Evolutionary conservation across 2,113 vertebrate species (phyloP).

Genomic region (Glaucidium brasilianum): DNA sequence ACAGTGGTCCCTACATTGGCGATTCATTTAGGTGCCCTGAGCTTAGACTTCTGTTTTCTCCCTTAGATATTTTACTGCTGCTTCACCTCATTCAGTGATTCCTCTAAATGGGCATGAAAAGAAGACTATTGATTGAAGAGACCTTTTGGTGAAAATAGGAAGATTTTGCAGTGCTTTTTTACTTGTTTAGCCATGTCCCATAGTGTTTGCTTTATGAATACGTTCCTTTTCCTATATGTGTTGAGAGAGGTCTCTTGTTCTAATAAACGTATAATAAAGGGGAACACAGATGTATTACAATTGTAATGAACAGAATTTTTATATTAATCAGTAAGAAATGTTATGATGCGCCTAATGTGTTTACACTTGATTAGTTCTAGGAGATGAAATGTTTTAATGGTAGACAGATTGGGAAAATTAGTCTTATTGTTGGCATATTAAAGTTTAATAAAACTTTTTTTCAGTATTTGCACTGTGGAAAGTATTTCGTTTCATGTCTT

Average conservation of each 20-base stretch:
- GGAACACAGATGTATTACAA: background rate
- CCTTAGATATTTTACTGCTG: background rate
- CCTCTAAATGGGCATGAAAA: background rate
- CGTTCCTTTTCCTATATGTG: background rate
- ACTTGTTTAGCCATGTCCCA: background rate
- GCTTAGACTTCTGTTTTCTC: background rate
- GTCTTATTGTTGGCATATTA: background rate
- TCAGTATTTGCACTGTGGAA: background rate
- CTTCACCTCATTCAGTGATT: background rate
- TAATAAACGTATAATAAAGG: background rate
- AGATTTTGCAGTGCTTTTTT: background rate
- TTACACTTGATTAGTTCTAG: background rate
- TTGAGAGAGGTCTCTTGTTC: accelerated
- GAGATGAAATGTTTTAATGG: background rate
- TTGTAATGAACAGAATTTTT: background rate
- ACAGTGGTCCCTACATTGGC: background rate
- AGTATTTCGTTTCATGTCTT: background rate
- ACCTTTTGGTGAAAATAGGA: background rate
- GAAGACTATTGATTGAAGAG: background rate
- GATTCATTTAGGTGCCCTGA: background rate
- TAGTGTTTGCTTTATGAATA: background rate
- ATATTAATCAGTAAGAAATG: background rate
- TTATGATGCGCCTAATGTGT: background rate
- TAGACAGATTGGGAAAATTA: background rate
- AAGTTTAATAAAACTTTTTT: background rate